Base-by-base conservation (phyloP, 1,140 invertebrate species). In the Prorops nasuta region DNA sequence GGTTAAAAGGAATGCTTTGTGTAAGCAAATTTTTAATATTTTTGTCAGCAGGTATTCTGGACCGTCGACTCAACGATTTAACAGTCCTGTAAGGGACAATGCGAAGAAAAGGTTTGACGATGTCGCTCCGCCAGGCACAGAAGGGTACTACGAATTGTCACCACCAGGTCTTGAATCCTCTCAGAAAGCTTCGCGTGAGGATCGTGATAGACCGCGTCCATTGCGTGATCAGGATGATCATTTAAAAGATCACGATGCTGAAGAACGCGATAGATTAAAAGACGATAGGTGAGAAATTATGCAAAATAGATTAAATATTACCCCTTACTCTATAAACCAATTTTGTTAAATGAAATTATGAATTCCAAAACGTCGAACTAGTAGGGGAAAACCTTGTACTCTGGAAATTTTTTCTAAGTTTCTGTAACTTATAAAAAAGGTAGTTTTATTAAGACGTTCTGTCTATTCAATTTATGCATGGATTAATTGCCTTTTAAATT, bases 91-190 rank as follows among this genome's bases (percentile, higher is more conserved):
- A 7, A 49, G 69, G 6, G 71, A 74, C 21, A n/a, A 3, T 39
- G 37, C 64, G 35, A 65, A 70, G 14, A 78, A 78, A 47, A 56
- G 73, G 35, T 77, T 77, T 35, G 76, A 78, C 15, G 76, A 78
- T 21, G 74, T 78, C 10, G 76, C 74, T 14, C 76, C 76, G 8
- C 76, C 76, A n/a, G 76, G 76, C 14, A 78, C 76, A 2, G 76
- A 78, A 32, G 76, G 74, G 0, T 78, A 78, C 53, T 77, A 78
- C 32, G 76, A 78, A 36, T 51, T 77, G 1, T 71, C 74, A 22
- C 75, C 75, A n/a, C 74, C 75, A 3, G 75, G 75, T n/a, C 67
- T 76, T 15, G 75, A 77, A 54, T 58, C 66, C 3, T 72, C 76
- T 18, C 67, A 66, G 49, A 52, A 42, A 8, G 10, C 54, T 3